These are phyloP conservation scores for Aurelia sp. DNA, from an alignment of 30 jellyfish, hydroid and myxozoan species.

Conservation along the genomic window DNA sequence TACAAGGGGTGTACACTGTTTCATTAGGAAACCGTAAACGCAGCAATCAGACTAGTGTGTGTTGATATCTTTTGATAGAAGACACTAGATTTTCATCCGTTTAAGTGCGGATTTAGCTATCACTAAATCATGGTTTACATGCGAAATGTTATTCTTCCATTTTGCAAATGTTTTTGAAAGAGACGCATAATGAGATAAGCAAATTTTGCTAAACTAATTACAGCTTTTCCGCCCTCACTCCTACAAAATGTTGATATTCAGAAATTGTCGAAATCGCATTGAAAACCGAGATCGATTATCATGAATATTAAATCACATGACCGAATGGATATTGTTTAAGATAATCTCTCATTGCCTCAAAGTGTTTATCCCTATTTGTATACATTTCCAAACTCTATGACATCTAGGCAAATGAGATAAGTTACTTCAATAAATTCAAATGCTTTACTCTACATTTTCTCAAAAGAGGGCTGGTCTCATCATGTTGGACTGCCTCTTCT, in stretches of 20 bases:
- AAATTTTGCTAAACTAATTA: slow-evolving; percentile 62
- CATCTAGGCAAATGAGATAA: slow-evolving; percentile 36
- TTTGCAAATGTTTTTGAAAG: slow-evolving; percentile 58
- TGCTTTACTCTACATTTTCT: background rate
- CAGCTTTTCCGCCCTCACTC: slow-evolving; percentile 63
- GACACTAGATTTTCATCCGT: slow-evolving; percentile 54
- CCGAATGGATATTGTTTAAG: slow-evolving; percentile 52
- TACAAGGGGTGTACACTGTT: slow-evolving; percentile 53
- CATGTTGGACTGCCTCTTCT: slow-evolving; percentile 44
- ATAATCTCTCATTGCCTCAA: slow-evolving; percentile 36
- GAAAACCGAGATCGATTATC: slow-evolving; percentile 60
- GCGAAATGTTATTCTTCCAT: slow-evolving; percentile 55
- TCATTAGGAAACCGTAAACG: slow-evolving; percentile 54
- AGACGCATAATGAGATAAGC: slow-evolving; percentile 59
- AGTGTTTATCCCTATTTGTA: slow-evolving; percentile 51
- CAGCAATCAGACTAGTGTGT: slow-evolving; percentile 59
- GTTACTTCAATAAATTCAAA: slow-evolving; percentile 27
- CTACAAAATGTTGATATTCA: slow-evolving; percentile 47
- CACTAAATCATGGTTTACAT: slow-evolving; percentile 46
- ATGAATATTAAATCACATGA: slow-evolving; percentile 53
- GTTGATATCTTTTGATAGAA: slow-evolving; percentile 41
- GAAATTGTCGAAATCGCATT: slow-evolving; percentile 54
- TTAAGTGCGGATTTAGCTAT: slow-evolving; percentile 58
- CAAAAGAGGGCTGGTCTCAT: slow-evolving; percentile 36
- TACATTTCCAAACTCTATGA: slow-evolving; percentile 52